phyloP scores from a whole-genome alignment of 2,797 vertebrate species.

The Melanotaenia boesemani region DNA sequence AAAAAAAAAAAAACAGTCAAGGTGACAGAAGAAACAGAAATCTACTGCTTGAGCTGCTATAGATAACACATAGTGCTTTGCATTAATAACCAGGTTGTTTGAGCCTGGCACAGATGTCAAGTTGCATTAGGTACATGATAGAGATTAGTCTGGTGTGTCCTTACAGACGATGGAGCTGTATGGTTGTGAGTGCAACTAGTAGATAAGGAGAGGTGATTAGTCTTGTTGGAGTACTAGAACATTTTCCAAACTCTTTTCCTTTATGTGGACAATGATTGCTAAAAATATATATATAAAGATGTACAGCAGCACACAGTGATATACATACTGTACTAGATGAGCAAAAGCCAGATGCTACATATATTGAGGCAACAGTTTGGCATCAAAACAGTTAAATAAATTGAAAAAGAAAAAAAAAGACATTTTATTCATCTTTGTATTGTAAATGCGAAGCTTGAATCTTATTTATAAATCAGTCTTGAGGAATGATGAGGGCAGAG shows the following conservation, averaged over 20 bases:
- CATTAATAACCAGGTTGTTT: slow-evolving; percentile 49
- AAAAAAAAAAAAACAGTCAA: slow-evolving; percentile 12
- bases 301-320: slow-evolving; percentile 9
- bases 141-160: slow-evolving; percentile 49
- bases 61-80: slow-evolving; percentile 35
- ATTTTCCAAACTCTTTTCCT: slow-evolving; percentile 56
- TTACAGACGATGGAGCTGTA: slow-evolving; percentile 50
- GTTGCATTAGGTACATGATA: slow-evolving; percentile 57
- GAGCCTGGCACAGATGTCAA: slow-evolving; percentile 44
- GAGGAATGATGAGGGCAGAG: slow-evolving; percentile 13
- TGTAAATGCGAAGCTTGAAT: slow-evolving; percentile 2
- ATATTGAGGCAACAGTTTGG: background rate
- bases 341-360: background rate
- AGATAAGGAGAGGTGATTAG: slow-evolving; percentile 43
- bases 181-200: slow-evolving; percentile 33
- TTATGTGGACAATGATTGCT: slow-evolving; percentile 31
- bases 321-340: background rate
- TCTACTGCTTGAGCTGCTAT: slow-evolving; percentile 17
- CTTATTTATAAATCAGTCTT: slow-evolving; percentile 18
- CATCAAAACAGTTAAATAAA: slow-evolving; percentile 5
- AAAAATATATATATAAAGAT: slow-evolving; percentile 31
- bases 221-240: slow-evolving; percentile 39
- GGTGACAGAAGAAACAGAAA: slow-evolving; percentile 44
- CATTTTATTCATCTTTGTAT: background rate
- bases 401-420: background rate